Conservation (phyloP, 2,797 vertebrate species). For the Eospalax fontanierii region DNA sequence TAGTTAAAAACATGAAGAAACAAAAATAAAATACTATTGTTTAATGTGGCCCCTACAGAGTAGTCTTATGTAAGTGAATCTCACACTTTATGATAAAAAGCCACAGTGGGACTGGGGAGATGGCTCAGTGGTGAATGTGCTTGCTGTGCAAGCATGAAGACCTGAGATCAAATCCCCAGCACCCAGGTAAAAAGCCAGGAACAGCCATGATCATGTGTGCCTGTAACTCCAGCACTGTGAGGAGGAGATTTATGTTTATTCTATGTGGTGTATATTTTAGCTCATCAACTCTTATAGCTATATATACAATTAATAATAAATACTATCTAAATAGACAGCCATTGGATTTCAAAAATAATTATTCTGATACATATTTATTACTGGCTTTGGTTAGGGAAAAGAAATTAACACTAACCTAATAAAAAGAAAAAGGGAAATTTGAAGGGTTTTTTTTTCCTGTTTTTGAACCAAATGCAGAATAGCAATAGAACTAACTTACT, state of each 20-base stretch:
- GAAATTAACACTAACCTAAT: slow-evolving; percentile 22
- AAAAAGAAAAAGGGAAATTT: slow-evolving; percentile 49
- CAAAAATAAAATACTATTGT: slow-evolving; percentile 12
- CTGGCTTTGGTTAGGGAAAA: background rate
- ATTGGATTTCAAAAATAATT: slow-evolving; percentile 68
- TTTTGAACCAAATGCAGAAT: slow-evolving; percentile 64
- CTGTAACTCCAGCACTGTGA: background rate
- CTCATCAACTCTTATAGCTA: too few relatives aligned
- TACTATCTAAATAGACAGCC: slow-evolving; percentile 47
- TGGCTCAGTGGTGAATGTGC: background rate
- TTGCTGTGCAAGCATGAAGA: background rate
- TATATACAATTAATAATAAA: background rate
- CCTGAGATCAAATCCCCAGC: background rate
- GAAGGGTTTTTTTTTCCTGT: slow-evolving; percentile 67
- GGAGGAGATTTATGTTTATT: background rate
- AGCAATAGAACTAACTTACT: slow-evolving; percentile 1
- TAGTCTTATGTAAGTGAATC: background rate
- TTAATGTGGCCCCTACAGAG: background rate
- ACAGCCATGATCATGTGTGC: too few relatives aligned
- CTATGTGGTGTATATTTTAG: background rate
- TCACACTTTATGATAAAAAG: slow-evolving; percentile 66
- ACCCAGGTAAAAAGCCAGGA: background rate
- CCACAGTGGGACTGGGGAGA: background rate
- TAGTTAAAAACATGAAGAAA: slow-evolving; percentile 49
- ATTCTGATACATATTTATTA: slow-evolving; percentile 43